phyloP scores from a whole-genome alignment of 2,888 invertebrate genomes.

The Hypena proboscidalis region DNA sequence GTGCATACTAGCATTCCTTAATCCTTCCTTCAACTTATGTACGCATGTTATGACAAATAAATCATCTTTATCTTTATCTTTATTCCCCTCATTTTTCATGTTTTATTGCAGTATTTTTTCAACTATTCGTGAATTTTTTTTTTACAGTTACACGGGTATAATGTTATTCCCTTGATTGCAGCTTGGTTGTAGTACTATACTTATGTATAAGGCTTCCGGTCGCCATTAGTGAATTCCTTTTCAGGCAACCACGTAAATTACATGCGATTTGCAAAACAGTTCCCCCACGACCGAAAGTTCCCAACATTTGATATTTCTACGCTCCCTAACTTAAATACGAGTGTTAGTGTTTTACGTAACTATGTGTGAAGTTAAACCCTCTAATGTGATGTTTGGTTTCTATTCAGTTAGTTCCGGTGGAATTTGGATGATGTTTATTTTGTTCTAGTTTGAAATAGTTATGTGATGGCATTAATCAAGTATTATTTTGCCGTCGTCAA shows the following conservation, averaged over 20 bases:
- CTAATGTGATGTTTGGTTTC: slow-evolving; percentile 16
- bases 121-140: no score
- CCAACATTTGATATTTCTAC: slow-evolving; percentile 64
- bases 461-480: no score
- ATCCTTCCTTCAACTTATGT: no score
- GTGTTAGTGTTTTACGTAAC: slow-evolving; percentile 27
- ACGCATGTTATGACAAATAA: no score
- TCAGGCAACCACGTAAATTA: slow-evolving; percentile 65
- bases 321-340: slow-evolving; percentile 38
- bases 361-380: slow-evolving; percentile 26
- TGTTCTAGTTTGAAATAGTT: no score
- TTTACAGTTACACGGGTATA: no score
- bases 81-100: no score
- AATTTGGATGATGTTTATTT: no score
- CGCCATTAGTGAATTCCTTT: slow-evolving; percentile 69
- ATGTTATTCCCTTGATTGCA: slow-evolving; percentile 42
- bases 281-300: slow-evolving; percentile 61
- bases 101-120: no score
- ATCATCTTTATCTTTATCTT: no score
- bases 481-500: no score
- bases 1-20: no score
- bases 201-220: slow-evolving; percentile 57
- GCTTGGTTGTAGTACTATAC: slow-evolving; percentile 51
- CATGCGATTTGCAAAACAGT: slow-evolving; percentile 69
- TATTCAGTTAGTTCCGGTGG: not conserved